Base-by-base conservation (phyloP, 2,888 invertebrate genomes). In the Diadegma fenestrale region DNA sequence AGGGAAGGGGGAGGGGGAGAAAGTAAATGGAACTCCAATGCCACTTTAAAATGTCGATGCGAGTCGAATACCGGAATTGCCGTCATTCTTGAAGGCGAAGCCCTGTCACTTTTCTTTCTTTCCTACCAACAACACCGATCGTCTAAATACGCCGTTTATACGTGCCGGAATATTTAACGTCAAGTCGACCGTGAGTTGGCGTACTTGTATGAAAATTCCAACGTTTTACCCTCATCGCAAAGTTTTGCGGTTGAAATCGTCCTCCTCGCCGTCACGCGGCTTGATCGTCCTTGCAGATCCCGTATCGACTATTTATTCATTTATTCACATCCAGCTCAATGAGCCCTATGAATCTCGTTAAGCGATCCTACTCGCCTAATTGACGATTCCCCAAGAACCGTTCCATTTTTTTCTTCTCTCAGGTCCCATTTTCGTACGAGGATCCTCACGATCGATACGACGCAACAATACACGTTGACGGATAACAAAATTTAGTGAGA, bases 41-140 rank as follows among this genome's bases (percentile, higher is more conserved):
- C 85, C 75, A 83, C 84, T 85, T 85, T 85, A 81, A 88, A 84
- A 82, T 73, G 86, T 86, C 86, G 85, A 88, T 86, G 82, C 84
- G 54, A 80, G 73, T 79, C 85, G 84, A 88, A 87, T 81, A 64
- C 71, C 80, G 76, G 82, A 87, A 87, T 84, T 84, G 87, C 83
- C 82, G 87, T 83, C 84, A 77, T 85, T 87, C 80, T 79, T 48
- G 58, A 79, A 54, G 8, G 37, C 81, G 12, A 84, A 72, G 51
- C 66, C 26, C 17, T 3, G 22, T 17, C 26, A 4, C 54, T 6
- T 33, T 58, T 19, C 41, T 58, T n/a, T 22, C 41, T 33, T 63
- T 22, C 61, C 64, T 19, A 80, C 37, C 64, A 37, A 72, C 64
- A 66, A 58, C 72, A 82, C 58, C 41, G 61, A 41, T 69, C 69